These are phyloP conservation scores for Colinus virginianus DNA, from an alignment of 2,113 vertebrate genomes.

Conservation along the genomic window DNA sequence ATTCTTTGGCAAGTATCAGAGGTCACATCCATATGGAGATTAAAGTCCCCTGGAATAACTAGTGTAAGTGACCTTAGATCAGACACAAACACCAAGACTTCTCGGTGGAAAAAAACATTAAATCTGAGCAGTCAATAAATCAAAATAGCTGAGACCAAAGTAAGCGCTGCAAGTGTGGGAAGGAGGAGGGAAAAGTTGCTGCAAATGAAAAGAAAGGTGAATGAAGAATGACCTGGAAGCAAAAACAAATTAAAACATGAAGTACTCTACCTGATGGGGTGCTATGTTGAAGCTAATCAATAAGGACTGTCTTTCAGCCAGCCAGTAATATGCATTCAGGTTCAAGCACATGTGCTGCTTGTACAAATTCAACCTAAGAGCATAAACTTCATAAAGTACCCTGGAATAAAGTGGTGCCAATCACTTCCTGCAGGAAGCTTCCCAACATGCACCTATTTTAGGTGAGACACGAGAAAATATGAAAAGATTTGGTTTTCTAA, in stretches of 20 bases:
- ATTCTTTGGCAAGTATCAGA: constrained; percentile 46
- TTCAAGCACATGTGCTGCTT: neutral
- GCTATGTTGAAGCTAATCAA: neutral
- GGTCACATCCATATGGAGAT: constrained; percentile 71
- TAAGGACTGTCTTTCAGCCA: neutral
- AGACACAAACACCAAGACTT: constrained; percentile 40
- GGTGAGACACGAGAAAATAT: constrained; percentile 21
- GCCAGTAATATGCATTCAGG: neutral
- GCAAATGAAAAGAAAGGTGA: constrained; percentile 6
- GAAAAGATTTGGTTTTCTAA: constrained; percentile 41
- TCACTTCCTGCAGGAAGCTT: neutral
- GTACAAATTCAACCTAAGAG: neutral
- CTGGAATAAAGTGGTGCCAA: neutral
- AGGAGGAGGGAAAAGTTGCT: neutral
- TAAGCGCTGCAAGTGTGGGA: constrained; percentile 1
- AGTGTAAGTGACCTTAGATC: constrained; percentile 69
- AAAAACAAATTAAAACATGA: constrained; percentile 17
- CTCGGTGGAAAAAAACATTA: constrained; percentile 14
- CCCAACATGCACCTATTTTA: neutral
- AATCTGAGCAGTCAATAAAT: constrained; percentile 53
- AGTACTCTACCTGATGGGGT: neutral
- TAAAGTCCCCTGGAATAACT: constrained; percentile 65
- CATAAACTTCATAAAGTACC: neutral
- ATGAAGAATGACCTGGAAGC: constrained; percentile 21
- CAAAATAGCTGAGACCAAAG: constrained; percentile 59